Conservation (phyloP, 1,140 invertebrate genomes). For the Drosophila lowei region DNA sequence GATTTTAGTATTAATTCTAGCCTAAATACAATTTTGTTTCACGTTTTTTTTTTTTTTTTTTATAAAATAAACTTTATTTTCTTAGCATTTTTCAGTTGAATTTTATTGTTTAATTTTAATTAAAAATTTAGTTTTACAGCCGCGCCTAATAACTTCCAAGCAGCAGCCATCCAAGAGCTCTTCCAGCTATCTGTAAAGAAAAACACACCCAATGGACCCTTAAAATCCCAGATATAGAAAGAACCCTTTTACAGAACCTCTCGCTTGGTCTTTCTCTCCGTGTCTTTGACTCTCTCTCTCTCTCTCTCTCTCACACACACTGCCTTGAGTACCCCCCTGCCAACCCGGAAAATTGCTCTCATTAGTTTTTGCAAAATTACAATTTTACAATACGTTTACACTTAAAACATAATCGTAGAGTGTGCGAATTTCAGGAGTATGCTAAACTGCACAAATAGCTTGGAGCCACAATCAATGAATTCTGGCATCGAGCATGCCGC, state of each 20-base stretch:
- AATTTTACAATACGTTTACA: conserved; percentile 82
- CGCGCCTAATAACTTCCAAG: conserved; percentile 80
- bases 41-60: conserved; percentile 21
- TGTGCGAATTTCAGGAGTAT: conserved; percentile 90
- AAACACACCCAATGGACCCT: background rate
- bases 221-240: conserved; percentile 2
- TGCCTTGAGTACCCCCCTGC: background rate
- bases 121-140: conserved; percentile 38
- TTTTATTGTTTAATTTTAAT: conserved; percentile 11
- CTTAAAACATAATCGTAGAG: conserved; percentile 85
- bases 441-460: conserved; percentile 92
- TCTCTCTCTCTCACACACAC: background rate
- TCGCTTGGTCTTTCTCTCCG: conserved; percentile 1
- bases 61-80: conserved; percentile 33
- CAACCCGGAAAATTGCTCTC: conserved; percentile 48
- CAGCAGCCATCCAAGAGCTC: conserved; percentile 35
- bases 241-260: background rate
- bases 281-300: background rate
- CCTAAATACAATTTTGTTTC: conserved; percentile 32
- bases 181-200: conserved; percentile 35
- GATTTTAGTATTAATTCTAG: conserved; percentile 32
- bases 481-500: conserved; percentile 89
- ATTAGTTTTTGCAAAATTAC: conserved; percentile 72
- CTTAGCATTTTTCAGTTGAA: background rate
- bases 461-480: conserved; percentile 88